Conservation (phyloP, 2,113 vertebrate species). For the Pongo pygmaeus region DNA sequence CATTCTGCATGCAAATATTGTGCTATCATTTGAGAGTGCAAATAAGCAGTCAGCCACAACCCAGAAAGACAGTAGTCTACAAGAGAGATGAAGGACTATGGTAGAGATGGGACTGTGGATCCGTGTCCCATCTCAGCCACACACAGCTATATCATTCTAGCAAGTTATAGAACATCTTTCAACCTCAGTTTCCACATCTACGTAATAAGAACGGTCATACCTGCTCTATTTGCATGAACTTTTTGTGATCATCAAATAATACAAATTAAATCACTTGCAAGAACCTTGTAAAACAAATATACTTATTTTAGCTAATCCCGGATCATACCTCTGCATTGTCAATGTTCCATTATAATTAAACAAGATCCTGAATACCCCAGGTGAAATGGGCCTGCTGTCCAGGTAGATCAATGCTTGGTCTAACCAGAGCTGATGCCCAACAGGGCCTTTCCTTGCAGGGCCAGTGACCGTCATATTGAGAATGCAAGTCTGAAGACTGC, state of each 20-base stretch:
- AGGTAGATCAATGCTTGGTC: neutral
- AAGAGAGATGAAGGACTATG: neutral
- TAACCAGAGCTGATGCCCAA: too few species aligned
- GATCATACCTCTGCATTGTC: neutral
- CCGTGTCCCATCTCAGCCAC: neutral
- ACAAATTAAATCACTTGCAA: neutral
- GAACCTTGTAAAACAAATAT: neutral
- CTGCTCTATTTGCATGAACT: neutral
- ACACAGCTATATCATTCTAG: neutral
- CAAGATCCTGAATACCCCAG: neutral
- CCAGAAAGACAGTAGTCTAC: neutral
- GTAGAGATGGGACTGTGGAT: neutral
- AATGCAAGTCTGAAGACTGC: neutral
- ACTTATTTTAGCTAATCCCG: neutral
- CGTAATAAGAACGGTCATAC: neutral
- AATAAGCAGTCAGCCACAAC: neutral
- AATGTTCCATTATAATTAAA: neutral
- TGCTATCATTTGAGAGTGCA: neutral
- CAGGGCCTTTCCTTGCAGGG: neutral
- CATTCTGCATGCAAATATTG: neutral
- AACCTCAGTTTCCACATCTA: neutral
- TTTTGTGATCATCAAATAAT: neutral
- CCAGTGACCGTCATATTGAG: neutral
- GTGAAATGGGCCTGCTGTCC: neutral
- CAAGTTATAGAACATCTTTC: neutral